These are phyloP conservation scores for Xenopus tropicalis DNA, from an alignment of 2,113 vertebrate species.

Conservation along the genomic window UCB_Xtro_10.0 CM004445.2:98831001-98831500, in stretches of 20 bases:
- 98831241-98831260: constrained; percentile 16
- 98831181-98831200: constrained; percentile 33
- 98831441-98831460: too few species aligned
- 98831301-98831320: background rate
- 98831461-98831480: too few species aligned
- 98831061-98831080: constrained; percentile 24
- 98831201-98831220: constrained; percentile 24
- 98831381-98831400: too few species aligned
- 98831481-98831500: too few species aligned
- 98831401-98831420: too few species aligned
- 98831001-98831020: too few species aligned
- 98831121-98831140: constrained; percentile 18
- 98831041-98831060: background rate
- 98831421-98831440: too few species aligned
- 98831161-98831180: constrained; percentile 36
- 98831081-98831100: constrained; percentile 14
- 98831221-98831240: background rate
- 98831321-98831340: too few species aligned
- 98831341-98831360: too few species aligned
- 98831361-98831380: too few species aligned
- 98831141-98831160: constrained; percentile 36
- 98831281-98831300: background rate
- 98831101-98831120: constrained; percentile 18
- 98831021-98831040: background rate
- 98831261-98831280: constrained; percentile 9